Evolutionary conservation across 2,113 vertebrate species (phyloP).

Genomic region (Cariama cristata): DNA sequence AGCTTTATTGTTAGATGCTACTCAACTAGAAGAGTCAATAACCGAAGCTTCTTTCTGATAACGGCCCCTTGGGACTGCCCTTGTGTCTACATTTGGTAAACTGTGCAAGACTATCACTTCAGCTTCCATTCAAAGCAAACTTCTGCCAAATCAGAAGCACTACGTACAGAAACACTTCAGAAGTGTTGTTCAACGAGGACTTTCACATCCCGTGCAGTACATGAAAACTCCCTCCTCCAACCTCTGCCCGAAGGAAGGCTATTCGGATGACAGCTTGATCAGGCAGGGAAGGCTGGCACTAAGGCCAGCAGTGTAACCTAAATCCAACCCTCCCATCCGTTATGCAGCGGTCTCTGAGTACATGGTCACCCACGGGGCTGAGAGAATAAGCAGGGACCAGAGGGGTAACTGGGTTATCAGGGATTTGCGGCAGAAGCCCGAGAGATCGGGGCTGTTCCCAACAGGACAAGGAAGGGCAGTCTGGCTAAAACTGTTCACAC

Average conservation of each 20-base stretch:
- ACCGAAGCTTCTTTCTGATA: background rate
- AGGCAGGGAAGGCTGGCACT: background rate
- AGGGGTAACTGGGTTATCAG: background rate
- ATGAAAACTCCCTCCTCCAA: background rate
- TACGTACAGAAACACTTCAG: fast-evolving
- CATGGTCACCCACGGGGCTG: fast-evolving
- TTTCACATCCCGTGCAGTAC: fast-evolving
- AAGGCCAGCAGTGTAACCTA: fast-evolving
- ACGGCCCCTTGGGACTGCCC: background rate
- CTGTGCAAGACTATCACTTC: background rate
- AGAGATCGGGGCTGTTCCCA: fast-evolving
- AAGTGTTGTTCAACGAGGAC: fast-evolving
- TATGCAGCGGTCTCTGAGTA: fast-evolving
- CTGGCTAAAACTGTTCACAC: background rate
- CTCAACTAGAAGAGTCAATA: background rate
- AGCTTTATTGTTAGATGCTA: background rate
- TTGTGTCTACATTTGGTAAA: background rate
- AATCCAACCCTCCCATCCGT: background rate
- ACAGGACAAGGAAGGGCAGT: background rate
- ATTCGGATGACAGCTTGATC: background rate
- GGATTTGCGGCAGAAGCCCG: background rate
- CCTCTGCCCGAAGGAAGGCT: background rate
- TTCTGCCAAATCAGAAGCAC: background rate
- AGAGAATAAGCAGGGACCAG: background rate
- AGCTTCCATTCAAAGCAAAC: background rate